Conservation (phyloP, 2,113 vertebrate species). For the Varanus salvator region DNA sequence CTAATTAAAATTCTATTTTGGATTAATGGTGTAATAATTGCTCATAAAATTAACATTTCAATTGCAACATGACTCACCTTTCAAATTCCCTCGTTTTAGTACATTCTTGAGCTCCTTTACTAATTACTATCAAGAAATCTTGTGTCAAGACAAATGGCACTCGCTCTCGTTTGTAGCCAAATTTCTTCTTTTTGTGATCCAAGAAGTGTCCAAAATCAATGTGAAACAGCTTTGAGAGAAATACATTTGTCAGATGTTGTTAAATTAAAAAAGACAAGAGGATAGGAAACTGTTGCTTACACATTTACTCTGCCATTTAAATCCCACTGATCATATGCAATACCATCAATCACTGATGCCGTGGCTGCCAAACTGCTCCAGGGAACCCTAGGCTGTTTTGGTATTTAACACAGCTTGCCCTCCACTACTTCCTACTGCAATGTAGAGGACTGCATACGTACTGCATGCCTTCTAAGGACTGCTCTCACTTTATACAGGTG, state of each 20-base stretch:
- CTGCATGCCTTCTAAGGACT: background rate
- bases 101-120: conserved; percentile 97
- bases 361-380: background rate
- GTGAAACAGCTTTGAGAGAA: conserved; percentile 89
- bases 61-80: conserved; percentile 78
- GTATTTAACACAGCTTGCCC: background rate
- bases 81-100: conserved; percentile 98
- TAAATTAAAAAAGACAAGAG: background rate
- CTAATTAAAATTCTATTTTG: background rate
- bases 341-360: background rate
- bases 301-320: background rate
- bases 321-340: conserved; percentile 14
- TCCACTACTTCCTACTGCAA: background rate
- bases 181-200: conserved; percentile 99
- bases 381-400: background rate
- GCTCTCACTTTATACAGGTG: background rate
- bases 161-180: conserved; percentile 97
- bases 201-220: conserved; percentile 99
- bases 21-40: background rate
- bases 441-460: background rate
- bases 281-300: background rate
- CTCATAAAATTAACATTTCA: background rate
- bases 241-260: conserved; percentile 28
- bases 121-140: conserved; percentile 98
- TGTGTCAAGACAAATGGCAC: conserved; percentile 98